Evolutionary conservation across 1,140 invertebrate genomes (phyloP).

Genomic region (Carcinoscorpius rotundicauda): DNA sequence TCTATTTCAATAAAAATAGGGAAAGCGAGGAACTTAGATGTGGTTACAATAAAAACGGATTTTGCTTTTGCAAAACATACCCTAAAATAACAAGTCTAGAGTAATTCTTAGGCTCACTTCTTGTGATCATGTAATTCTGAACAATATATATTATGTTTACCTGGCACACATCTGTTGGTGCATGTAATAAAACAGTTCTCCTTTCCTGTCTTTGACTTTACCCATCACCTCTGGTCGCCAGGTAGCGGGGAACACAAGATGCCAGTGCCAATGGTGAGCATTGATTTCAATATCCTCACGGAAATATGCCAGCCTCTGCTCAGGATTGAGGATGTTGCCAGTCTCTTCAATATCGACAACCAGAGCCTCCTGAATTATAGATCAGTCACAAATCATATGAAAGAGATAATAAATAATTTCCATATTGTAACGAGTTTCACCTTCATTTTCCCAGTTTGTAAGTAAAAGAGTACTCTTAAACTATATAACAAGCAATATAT

Average conservation of each 20-base stretch:
- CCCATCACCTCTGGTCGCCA: not conserved
- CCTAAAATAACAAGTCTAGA: too few species aligned
- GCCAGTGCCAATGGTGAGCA: conserved; percentile 20
- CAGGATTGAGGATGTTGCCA: conserved; percentile 13
- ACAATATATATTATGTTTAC: not conserved
- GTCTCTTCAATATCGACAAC: conserved; percentile 5
- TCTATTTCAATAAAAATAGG: conserved; percentile 13
- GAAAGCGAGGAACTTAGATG: conserved; percentile 5
- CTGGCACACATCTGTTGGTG: conserved; percentile 25
- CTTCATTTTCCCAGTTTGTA: not conserved
- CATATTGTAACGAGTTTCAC: too few species aligned
- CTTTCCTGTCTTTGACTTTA: conserved; percentile 22
- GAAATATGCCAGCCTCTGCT: conserved; percentile 9
- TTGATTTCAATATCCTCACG: conserved; percentile 7
- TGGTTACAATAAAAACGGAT: not conserved
- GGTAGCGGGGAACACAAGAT: conserved; percentile 4
- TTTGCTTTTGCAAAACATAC: too few species aligned
- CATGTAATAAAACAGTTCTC: conserved; percentile 29
- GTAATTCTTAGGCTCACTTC: too few species aligned
- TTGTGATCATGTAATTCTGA: too few species aligned
- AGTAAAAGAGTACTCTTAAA: not conserved
- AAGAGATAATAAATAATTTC: too few species aligned
- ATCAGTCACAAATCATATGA: too few species aligned
- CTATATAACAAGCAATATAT: too few species aligned
- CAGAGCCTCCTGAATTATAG: conserved; percentile 3